phyloP scores from a whole-genome alignment of 2,113 vertebrate species.

The Barnardius zonarius region DNA sequence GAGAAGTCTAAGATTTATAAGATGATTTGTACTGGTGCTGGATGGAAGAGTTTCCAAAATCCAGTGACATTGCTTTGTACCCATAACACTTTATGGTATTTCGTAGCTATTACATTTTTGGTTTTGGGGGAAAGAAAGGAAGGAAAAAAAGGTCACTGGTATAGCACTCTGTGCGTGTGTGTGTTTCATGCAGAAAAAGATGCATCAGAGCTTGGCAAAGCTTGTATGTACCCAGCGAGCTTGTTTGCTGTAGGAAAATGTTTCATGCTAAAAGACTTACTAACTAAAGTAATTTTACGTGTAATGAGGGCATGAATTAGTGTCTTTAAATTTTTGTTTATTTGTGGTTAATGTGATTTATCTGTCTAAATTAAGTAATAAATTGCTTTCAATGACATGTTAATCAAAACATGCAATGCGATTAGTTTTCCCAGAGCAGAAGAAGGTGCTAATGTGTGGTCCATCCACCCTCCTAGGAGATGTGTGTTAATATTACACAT shows the following conservation, averaged over 20 bases:
- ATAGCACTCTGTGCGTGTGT: too few relatives aligned
- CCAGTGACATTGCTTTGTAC: not conserved
- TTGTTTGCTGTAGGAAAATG: not conserved
- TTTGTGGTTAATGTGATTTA: slow-evolving; percentile 1
- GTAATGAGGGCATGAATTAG: not conserved
- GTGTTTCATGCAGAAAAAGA: not conserved
- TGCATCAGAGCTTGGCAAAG: not conserved
- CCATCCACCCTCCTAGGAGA: not conserved
- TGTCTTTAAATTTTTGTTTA: not conserved
- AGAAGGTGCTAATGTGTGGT: not conserved
- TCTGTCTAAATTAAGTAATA: slow-evolving; percentile 17
- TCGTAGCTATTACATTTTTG: not conserved
- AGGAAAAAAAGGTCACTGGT: not conserved
- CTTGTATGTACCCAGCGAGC: not conserved
- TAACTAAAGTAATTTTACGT: not conserved
- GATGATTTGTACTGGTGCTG: not conserved
- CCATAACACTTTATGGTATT: not conserved
- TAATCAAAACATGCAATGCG: slow-evolving; percentile 25
- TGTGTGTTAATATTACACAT: not conserved
- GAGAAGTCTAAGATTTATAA: not conserved
- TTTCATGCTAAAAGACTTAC: not conserved
- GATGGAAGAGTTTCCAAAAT: not conserved
- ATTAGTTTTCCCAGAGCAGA: not conserved
- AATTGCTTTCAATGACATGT: not conserved
- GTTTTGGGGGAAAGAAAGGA: not conserved